Percentiles rank a stretch among this genome's conserved stretches.
phyloP scores from a whole-genome alignment of 2,888 invertebrate species.

The Melanostoma mellinum region DNA sequence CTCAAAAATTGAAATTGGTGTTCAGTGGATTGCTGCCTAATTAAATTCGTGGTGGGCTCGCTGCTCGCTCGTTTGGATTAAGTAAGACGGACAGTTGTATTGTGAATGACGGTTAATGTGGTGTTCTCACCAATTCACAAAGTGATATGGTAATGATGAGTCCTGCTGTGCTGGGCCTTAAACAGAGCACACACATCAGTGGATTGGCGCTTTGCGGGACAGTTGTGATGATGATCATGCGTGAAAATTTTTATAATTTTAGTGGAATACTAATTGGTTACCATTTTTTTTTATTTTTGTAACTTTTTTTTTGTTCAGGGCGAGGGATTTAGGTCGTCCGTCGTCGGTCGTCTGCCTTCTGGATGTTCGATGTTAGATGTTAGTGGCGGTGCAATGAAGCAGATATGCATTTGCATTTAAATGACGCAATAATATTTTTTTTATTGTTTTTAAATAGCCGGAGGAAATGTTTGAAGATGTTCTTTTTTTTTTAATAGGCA shows the following conservation, averaged over 20 bases:
- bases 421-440: slow-evolving; percentile 25
- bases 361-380: background rate
- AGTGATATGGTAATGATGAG: slow-evolving; percentile 64
- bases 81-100: slow-evolving; percentile 24
- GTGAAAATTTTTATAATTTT: slow-evolving; percentile 67
- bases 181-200: slow-evolving; percentile 31
- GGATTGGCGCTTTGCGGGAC: slow-evolving; percentile 62
- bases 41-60: slow-evolving; percentile 72
- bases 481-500: background rate
- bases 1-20: slow-evolving; percentile 55
- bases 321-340: slow-evolving; percentile 37
- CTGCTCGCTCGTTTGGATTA: slow-evolving; percentile 18
- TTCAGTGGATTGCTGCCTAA: slow-evolving; percentile 63
- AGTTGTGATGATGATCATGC: slow-evolving; percentile 57
- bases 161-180: slow-evolving; percentile 60
- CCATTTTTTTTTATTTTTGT: background rate
- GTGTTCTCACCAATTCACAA: slow-evolving; percentile 60
- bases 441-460: slow-evolving; percentile 36
- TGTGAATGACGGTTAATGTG: slow-evolving; percentile 55
- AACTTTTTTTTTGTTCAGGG: background rate
- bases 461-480: background rate
- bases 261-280: slow-evolving; percentile 68
- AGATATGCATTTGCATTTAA: slow-evolving; percentile 26
- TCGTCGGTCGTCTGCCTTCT: background rate
- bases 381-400: slow-evolving; percentile 31